Conservation (phyloP, 1,140 invertebrate genomes). For the Drosophila bocqueti region DNA sequence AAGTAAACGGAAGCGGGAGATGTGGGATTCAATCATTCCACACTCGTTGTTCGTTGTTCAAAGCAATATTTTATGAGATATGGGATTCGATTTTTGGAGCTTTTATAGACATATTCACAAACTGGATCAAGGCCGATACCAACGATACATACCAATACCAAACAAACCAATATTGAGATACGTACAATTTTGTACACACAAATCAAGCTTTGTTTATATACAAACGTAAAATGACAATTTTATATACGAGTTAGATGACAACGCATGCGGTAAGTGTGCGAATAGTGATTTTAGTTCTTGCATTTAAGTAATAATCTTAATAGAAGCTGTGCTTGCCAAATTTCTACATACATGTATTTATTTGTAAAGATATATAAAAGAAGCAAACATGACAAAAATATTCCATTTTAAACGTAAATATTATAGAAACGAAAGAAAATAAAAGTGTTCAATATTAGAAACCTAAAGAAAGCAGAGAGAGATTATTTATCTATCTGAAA, state of each 20-base stretch:
- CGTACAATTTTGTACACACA: constrained; percentile 59
- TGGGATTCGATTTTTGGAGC: constrained; percentile 49
- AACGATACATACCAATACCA: constrained; percentile 80
- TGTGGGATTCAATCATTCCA: background rate
- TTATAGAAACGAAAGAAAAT: constrained; percentile 50
- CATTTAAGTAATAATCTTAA: constrained; percentile 72
- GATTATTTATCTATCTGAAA: background rate
- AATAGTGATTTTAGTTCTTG: constrained; percentile 68
- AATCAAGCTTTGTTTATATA: constrained; percentile 47
- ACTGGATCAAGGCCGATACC: constrained; percentile 74
- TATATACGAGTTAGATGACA: constrained; percentile 8
- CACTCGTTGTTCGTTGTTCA: constrained; percentile 16
- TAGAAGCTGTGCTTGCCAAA: constrained; percentile 84
- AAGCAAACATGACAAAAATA: constrained; percentile 70
- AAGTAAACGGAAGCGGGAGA: constrained; percentile 51
- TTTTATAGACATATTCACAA: constrained; percentile 47
- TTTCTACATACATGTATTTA: constrained; percentile 70
- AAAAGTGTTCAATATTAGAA: constrained; percentile 70
- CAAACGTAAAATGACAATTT: constrained; percentile 47
- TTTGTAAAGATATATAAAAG: constrained; percentile 57
- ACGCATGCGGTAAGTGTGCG: constrained; percentile 24
- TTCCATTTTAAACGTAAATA: constrained; percentile 62
- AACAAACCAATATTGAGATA: constrained; percentile 65
- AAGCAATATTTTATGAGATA: constrained; percentile 73
- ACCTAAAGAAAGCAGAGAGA: background rate